Percentiles rank a stretch among this genome's conserved stretches.
Conservation (phyloP, 2,888 invertebrate genomes). For the Villa cingulata region DNA sequence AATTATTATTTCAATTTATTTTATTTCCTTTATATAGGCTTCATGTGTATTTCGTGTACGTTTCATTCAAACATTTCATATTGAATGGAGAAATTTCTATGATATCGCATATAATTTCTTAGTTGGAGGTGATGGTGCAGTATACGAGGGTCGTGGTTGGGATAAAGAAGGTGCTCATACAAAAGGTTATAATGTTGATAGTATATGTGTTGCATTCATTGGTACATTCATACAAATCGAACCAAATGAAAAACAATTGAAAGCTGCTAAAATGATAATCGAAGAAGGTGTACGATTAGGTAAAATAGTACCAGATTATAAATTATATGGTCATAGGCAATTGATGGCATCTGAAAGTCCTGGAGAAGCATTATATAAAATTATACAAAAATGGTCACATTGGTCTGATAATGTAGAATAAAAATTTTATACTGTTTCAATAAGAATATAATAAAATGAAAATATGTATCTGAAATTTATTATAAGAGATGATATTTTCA, state of each 20-base stretch:
- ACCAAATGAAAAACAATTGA: conserved; percentile 42
- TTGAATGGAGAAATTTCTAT: conserved; percentile 47
- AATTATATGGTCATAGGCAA: conserved; percentile 54
- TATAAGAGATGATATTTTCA: too few species aligned
- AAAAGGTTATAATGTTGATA: conserved; percentile 46
- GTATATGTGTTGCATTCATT: conserved; percentile 58
- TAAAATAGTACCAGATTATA: conserved; percentile 49
- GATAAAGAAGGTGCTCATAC: conserved; percentile 57
- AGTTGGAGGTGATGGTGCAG: conserved; percentile 63
- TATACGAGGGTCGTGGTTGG: conserved; percentile 65
- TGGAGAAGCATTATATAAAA: conserved; percentile 47
- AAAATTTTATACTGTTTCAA: too few species aligned
- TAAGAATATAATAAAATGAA: too few species aligned
- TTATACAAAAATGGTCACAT: conserved; percentile 56
- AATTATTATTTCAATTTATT: too few species aligned
- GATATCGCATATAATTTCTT: conserved; percentile 69
- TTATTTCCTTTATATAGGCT: conserved; percentile 36
- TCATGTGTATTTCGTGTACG: conserved; percentile 46
- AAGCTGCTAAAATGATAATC: conserved; percentile 48
- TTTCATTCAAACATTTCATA: conserved; percentile 52
- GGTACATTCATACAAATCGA: conserved; percentile 49
- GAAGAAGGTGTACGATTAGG: conserved; percentile 45
- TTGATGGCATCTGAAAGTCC: conserved; percentile 53
- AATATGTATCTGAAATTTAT: too few species aligned
- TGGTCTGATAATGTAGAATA: conserved; percentile 36